Evolutionary conservation across 2,113 vertebrate species (phyloP).

Genomic region (Podarcis muralis): DNA sequence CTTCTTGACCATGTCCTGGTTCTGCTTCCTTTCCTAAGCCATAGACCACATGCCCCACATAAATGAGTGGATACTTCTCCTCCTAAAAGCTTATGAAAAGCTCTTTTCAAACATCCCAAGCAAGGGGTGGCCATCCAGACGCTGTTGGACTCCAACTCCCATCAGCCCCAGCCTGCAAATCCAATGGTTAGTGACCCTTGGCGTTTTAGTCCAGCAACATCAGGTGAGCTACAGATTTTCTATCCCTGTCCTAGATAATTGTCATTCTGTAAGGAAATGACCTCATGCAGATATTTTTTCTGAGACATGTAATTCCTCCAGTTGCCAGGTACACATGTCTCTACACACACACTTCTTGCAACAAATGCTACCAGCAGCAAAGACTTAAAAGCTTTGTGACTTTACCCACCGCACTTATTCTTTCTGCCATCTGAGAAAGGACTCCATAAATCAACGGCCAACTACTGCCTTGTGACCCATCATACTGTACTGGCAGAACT

Average conservation of each 20-base stretch:
- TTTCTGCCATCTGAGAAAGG: background rate
- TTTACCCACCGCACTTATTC: rapidly evolving
- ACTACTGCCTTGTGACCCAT: rapidly evolving
- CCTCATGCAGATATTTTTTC: background rate
- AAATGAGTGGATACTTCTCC: background rate
- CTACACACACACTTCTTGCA: background rate
- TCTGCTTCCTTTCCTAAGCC: background rate
- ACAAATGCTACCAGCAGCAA: background rate
- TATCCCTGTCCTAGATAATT: too few species aligned
- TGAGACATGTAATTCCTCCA: background rate
- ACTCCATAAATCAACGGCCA: background rate
- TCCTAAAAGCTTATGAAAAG: too few species aligned
- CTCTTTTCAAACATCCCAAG: background rate
- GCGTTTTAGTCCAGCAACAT: too few species aligned
- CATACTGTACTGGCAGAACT: background rate
- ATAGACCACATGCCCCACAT: background rate
- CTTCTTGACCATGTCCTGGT: background rate
- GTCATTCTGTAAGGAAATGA: background rate
- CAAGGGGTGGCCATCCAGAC: too few species aligned
- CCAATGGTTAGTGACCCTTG: too few species aligned
- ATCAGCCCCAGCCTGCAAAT: too few species aligned
- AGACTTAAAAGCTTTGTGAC: background rate
- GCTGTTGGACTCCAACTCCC: too few species aligned
- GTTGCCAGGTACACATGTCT: background rate
- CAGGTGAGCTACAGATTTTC: too few species aligned